A percentile compares a stretch with the other conserved stretches of the same genome.
Conservation (phyloP, 2,888 invertebrate genomes). For the Ommatoiulus sabulosus region DNA sequence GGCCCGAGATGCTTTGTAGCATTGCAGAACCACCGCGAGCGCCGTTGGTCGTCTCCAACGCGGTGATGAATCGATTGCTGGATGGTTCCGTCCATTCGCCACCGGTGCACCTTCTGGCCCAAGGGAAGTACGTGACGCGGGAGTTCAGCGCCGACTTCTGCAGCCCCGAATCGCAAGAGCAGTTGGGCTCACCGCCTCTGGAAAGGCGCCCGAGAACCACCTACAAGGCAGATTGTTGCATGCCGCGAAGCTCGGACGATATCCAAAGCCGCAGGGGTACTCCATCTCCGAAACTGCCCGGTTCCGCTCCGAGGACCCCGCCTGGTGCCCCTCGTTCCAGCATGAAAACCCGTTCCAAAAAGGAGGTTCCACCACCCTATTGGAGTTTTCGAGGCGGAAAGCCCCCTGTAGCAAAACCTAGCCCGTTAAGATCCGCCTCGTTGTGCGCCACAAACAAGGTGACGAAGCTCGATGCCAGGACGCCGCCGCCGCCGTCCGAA, state of each 20-base stretch:
- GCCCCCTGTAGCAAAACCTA: not conserved
- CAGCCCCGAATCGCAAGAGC: conserved; percentile 26
- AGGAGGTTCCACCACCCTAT: conserved; percentile 10
- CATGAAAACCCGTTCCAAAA: conserved; percentile 25
- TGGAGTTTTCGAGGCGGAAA: conserved; percentile 47
- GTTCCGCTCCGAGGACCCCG: not conserved
- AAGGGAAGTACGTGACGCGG: conserved; percentile 49
- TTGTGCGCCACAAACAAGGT: not conserved
- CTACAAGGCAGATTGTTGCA: conserved; percentile 46
- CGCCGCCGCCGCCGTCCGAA: not conserved
- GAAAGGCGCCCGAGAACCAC: conserved; percentile 2
- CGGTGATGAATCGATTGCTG: not conserved
- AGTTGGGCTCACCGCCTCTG: not conserved
- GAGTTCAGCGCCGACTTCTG: conserved; percentile 55
- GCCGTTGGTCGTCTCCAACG: not conserved
- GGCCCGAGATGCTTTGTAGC: not conserved
- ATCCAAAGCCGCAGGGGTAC: not conserved
- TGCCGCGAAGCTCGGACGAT: conserved; percentile 24
- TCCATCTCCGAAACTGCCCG: not conserved
- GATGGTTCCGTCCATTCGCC: conserved; percentile 53
- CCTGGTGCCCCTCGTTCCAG: not conserved
- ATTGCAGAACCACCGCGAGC: not conserved
- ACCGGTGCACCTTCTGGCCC: conserved; percentile 48
- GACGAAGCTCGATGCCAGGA: not conserved
- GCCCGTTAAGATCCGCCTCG: conserved; percentile 8